Evolutionary conservation across 1,140 invertebrate genomes (phyloP), one percentile per base, ranked within the genome.

Genomic region (Drosophila virilis): DNA sequence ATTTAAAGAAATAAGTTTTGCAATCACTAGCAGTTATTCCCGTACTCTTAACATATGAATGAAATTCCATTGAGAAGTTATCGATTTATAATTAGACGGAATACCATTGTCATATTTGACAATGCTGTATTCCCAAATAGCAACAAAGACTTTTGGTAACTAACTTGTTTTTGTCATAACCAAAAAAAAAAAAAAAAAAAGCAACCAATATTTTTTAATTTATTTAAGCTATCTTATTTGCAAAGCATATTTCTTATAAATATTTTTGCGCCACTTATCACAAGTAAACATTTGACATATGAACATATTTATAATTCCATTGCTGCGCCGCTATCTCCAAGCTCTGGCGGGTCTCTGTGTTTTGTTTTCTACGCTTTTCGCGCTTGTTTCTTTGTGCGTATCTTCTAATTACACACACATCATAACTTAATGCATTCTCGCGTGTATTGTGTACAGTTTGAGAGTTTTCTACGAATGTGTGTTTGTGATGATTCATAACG

Each of bases 221-320:
- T 77, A 54, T 75, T 70, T 55, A 78, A 74, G 71, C 60, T 74
- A 78, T 78, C 75, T 64, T 51, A 43, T 68, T 69, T 69, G 62
- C 58, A 40, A 69, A 74, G 48, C 32, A 57, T 65, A 61, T 69
- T 60, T 65, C 32, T 43, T 51, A 60, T 57, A 48, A 43, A n/a
- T 62, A 13, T 58, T 43, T 69, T 78, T 74, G 52, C 54, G 46
- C 43, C 59, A 71, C 66, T 75, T 78, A 78, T 75, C 76, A 58
- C 50, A 75, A 62, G 45, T 75, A 71, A 75, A 78, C 61, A 78
- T 62, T 67, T 60, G 60, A 65, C 54, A 65, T 40, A 66, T 67
- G 60, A 55, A 65, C 54, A 65, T 40, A 66, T 77, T 74, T 60
- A 64, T 64, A 64, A 62, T 35, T 50, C 28, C 32, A 35, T 13